These are phyloP conservation scores for Sphaerodactylus townsendi DNA, from an alignment of 2,113 vertebrate genomes.

Conservation along the genomic window DNA sequence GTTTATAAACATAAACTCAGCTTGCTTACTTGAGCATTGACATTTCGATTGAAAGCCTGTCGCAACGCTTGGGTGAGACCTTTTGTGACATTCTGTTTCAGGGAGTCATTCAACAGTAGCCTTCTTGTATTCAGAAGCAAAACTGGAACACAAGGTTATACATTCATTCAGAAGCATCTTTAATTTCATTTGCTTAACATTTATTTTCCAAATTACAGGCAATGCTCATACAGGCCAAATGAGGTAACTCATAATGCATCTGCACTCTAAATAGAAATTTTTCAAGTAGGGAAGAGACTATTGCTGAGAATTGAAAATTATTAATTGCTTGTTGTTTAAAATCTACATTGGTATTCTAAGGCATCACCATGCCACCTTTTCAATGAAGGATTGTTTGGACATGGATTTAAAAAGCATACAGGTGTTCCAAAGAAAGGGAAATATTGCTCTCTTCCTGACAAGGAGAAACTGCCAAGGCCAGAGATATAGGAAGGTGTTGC, in stretches of 20 bases:
- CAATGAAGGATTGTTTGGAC: neutral
- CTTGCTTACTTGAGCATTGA: constrained; percentile 84
- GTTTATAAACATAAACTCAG: neutral
- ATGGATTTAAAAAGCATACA: neutral
- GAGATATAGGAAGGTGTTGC: too few species aligned
- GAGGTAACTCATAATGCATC: neutral
- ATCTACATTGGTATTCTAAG: neutral
- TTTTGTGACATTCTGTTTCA: constrained; percentile 85
- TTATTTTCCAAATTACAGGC: neutral
- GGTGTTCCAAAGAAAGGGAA: neutral
- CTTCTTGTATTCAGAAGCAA: constrained; percentile 87
- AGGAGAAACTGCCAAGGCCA: too few species aligned
- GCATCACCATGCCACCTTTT: neutral
- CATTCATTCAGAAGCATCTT: constrained; percentile 15
- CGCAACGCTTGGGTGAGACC: constrained; percentile 87
- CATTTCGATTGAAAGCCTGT: constrained; percentile 86
- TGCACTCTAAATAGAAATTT: neutral
- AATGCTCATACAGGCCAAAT: neutral
- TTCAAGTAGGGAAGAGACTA: neutral
- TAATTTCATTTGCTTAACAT: neutral
- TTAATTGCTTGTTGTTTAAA: neutral
- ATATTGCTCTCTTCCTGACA: too few species aligned
- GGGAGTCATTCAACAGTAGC: constrained; percentile 78
- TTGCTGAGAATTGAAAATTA: neutral
- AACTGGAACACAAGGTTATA: constrained; percentile 76